Conservation (phyloP, 2,888 invertebrate genomes). For the Eucera pruinosa region DNA sequence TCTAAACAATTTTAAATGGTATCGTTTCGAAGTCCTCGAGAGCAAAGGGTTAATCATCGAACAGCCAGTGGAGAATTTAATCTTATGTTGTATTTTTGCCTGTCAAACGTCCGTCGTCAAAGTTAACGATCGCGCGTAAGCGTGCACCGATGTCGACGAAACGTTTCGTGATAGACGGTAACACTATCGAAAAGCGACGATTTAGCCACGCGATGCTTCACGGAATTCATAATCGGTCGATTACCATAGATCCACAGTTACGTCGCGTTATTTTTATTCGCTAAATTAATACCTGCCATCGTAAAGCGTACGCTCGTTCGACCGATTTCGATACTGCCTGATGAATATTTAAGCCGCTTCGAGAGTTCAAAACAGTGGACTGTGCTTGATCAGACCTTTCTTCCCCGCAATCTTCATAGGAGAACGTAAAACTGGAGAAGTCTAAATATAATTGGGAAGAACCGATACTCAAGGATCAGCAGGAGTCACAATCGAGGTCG, state of each 20-base stretch:
- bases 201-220: constrained; percentile 37
- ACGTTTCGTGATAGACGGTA: constrained; percentile 31
- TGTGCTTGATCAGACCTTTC: not conserved
- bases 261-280: constrained; percentile 49
- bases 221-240: constrained; percentile 51
- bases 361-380: not conserved
- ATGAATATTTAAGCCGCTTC: constrained; percentile 46
- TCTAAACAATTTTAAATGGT: too few species aligned
- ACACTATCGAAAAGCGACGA: constrained; percentile 41
- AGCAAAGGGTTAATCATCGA: too few species aligned
- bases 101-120: too few species aligned
- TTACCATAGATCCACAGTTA: constrained; percentile 42
- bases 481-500: constrained; percentile 27
- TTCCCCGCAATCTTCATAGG: not conserved
- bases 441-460: constrained; percentile 29
- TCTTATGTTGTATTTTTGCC: too few species aligned
- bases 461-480: too few species aligned
- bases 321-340: not conserved
- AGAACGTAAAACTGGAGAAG: not conserved
- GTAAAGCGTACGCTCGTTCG: constrained; percentile 13
- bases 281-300: constrained; percentile 54
- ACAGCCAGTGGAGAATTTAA: too few species aligned
- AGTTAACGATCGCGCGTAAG: constrained; percentile 35
- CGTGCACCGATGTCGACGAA: constrained; percentile 29
- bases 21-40: too few species aligned